Percentiles rank a stretch among this genome's conserved stretches.
These are phyloP conservation scores for Pangasianodon hypophthalmus DNA, from an alignment of 2,113 vertebrate species.

Conservation along the genomic window DNA sequence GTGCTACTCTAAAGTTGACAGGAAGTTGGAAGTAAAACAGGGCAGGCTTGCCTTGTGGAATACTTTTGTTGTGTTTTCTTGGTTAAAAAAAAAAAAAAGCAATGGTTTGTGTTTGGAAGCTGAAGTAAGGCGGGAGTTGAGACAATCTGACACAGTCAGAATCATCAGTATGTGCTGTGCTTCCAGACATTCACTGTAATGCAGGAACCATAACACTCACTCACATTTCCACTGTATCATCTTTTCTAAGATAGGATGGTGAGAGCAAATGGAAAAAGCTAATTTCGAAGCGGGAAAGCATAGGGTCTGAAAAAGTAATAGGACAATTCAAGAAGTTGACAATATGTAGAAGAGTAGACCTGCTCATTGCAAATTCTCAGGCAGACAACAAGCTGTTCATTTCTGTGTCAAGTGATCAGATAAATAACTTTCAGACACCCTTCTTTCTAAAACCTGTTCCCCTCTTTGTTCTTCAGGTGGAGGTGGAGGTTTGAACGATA, in stretches of 20 bases:
- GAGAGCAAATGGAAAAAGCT: neutral
- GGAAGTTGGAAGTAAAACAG: neutral
- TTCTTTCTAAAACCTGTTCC: neutral
- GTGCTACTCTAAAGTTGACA: neutral
- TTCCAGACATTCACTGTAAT: slow-evolving; percentile 4
- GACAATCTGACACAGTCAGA: slow-evolving; percentile 16
- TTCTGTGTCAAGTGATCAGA: neutral
- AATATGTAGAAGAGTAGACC: neutral
- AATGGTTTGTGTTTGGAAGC: slow-evolving; percentile 34
- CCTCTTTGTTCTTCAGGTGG: slow-evolving; percentile 80
- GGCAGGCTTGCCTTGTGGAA: neutral
- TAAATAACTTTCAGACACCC: neutral
- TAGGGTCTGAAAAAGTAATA: neutral
- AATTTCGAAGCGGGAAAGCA: neutral
- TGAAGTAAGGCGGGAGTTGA: slow-evolving; percentile 8
- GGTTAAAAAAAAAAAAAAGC: neutral
- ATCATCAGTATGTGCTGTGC: neutral
- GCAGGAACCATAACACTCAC: slow-evolving; percentile 1
- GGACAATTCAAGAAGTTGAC: neutral
- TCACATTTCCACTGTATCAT: neutral
- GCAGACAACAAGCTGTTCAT: neutral
- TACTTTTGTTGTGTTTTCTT: neutral
- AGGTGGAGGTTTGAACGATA: slow-evolving; percentile 96
- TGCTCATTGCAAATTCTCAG: neutral
- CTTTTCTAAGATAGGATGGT: neutral